A percentile compares a stretch with the other conserved stretches of the same genome.
These are phyloP conservation scores for Sorex maritimensis DNA, from an alignment of 2,797 vertebrate genomes.

Conservation along the genomic window DNA sequence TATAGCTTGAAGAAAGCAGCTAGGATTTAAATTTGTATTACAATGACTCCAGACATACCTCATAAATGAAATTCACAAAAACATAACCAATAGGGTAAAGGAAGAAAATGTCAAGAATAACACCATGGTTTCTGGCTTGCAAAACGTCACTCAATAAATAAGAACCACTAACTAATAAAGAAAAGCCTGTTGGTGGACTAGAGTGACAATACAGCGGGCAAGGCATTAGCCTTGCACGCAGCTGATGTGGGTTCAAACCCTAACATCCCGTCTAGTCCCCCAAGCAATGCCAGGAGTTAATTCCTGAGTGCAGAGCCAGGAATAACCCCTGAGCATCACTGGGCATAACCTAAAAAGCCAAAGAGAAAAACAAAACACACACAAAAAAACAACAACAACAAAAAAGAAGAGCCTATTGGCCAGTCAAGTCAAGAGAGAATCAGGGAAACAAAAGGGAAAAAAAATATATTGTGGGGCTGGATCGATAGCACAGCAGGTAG, in stretches of 20 bases:
- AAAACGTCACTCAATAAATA: not conserved
- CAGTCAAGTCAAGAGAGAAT: too few relatives aligned
- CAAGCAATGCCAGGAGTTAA: too few relatives aligned
- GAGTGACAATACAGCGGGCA: not conserved
- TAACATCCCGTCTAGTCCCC: too few relatives aligned
- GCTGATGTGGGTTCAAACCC: too few relatives aligned
- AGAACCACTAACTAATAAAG: not conserved
- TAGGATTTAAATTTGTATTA: constrained; percentile 52
- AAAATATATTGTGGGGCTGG: too few relatives aligned
- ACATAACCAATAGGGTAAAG: not conserved
- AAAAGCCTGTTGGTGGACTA: constrained; percentile 20
- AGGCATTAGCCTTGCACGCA: too few relatives aligned
- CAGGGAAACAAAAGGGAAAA: too few relatives aligned
- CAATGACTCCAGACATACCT: not conserved
- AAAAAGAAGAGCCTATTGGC: not conserved
- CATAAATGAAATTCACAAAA: constrained; percentile 35
- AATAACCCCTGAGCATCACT: too few relatives aligned
- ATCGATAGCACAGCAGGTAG: too few relatives aligned
- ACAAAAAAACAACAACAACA: not conserved
- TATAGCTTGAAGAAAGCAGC: not conserved
- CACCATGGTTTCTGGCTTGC: not conserved
- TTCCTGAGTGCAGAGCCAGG: constrained; percentile 34
- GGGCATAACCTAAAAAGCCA: too few relatives aligned
- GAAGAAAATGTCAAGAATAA: not conserved
- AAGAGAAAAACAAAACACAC: too few relatives aligned